Percentiles rank a stretch among this genome's conserved stretches.
phyloP scores from a whole-genome alignment of 2,888 invertebrate species.

The Folsomia candida region DNA sequence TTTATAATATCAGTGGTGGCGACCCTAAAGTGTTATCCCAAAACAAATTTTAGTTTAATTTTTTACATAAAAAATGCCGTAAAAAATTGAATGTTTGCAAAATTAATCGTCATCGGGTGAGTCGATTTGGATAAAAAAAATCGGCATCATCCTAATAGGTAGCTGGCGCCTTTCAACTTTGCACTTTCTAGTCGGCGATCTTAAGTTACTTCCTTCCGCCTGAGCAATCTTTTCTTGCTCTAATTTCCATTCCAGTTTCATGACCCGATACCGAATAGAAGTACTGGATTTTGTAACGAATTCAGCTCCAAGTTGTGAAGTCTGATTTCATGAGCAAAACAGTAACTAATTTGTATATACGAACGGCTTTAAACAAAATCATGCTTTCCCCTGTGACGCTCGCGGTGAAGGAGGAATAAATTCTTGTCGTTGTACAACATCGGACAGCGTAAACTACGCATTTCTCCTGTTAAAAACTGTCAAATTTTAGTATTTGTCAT shows the following conservation, averaged over 20 bases:
- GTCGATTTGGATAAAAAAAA: background rate
- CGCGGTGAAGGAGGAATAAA: background rate
- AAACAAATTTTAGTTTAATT: background rate
- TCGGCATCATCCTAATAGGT: background rate
- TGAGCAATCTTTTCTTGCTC: background rate
- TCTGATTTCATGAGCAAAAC: constrained; percentile 9
- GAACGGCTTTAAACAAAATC: constrained; percentile 1
- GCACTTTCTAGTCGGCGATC: background rate
- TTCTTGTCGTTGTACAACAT: background rate
- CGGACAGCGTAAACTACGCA: background rate
- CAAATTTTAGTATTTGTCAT: too few relatives aligned
- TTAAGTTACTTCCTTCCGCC: background rate
- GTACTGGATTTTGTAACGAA: background rate
- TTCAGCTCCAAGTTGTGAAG: background rate
- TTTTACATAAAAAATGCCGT: too few relatives aligned
- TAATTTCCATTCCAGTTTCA: background rate
- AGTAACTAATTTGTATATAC: constrained; percentile 1
- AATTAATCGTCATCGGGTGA: too few relatives aligned
- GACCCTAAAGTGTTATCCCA: background rate
- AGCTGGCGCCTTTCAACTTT: background rate
- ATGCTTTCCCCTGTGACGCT: background rate
- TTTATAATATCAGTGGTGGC: background rate
- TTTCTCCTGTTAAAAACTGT: background rate
- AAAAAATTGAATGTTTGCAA: too few relatives aligned
- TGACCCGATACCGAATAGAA: background rate